Evolutionary conservation across 2,888 invertebrate species (phyloP).

Genomic region (Panzeria rudis): DNA sequence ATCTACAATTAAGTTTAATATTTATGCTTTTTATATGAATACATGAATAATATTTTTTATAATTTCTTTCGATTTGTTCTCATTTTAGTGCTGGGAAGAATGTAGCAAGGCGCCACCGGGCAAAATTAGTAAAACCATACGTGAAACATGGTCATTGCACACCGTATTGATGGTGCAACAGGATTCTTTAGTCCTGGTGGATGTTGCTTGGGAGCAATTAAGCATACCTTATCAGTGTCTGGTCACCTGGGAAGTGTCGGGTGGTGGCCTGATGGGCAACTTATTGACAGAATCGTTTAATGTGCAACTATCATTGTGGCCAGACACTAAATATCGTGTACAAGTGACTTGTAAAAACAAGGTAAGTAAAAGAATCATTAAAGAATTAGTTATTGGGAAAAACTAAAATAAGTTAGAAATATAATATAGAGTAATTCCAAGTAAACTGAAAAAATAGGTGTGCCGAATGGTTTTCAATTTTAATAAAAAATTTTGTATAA

Average conservation of each 20-base stretch:
- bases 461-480: too few species aligned
- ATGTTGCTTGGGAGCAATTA: constrained; percentile 82
- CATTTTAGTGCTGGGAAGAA: constrained; percentile 82
- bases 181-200: constrained; percentile 82
- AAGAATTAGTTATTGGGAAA: not conserved
- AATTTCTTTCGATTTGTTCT: constrained; percentile 35
- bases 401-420: not conserved
- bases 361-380: constrained; percentile 76
- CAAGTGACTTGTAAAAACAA: constrained; percentile 84
- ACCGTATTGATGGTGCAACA: constrained; percentile 82
- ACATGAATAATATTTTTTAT: constrained; percentile 4
- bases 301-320: constrained; percentile 83
- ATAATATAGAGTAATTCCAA: too few species aligned
- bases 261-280: constrained; percentile 83
- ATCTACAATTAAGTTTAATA: constrained; percentile 17
- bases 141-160: constrained; percentile 80
- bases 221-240: constrained; percentile 81
- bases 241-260: constrained; percentile 83
- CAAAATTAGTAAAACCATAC: constrained; percentile 80
- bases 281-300: constrained; percentile 82
- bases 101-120: constrained; percentile 80
- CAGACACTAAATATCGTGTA: constrained; percentile 83
- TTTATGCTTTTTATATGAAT: constrained; percentile 33
- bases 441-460: too few species aligned
- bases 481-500: too few species aligned